Evolutionary conservation across 2,797 vertebrate genomes (phyloP).

Genomic region (Phoxinus dragarum): DNA sequence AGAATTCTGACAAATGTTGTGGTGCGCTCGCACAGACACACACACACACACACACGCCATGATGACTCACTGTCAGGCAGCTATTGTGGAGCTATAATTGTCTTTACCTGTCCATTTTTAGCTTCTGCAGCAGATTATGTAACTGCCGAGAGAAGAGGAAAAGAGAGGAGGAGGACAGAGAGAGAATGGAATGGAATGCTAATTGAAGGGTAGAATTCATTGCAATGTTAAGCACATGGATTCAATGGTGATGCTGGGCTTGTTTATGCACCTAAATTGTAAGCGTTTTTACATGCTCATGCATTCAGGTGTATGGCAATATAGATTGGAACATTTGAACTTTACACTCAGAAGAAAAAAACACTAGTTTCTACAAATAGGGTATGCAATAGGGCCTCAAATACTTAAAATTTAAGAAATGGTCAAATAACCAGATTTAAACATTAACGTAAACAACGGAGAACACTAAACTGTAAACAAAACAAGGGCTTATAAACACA

Average conservation of each 20-base stretch:
- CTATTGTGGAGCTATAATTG: conserved; percentile 74
- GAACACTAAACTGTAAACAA: too few species aligned
- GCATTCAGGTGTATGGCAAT: conserved; percentile 19
- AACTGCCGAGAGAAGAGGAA: conserved; percentile 41
- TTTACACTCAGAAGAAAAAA: not conserved
- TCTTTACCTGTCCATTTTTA: conserved; percentile 74
- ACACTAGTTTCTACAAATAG: not conserved
- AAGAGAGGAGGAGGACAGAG: conserved; percentile 34
- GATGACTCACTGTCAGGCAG: conserved; percentile 72
- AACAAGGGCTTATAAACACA: too few species aligned
- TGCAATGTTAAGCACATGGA: conserved; percentile 35
- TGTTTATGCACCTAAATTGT: conserved; percentile 26
- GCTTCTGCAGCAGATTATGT: conserved; percentile 60
- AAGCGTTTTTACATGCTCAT: conserved; percentile 13
- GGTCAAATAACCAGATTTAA: too few species aligned
- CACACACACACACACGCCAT: conserved; percentile 44
- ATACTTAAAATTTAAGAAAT: too few species aligned
- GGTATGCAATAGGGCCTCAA: not conserved
- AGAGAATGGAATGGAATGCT: conserved; percentile 9
- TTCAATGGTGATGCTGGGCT: conserved; percentile 32
- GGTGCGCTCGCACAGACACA: conserved; percentile 26
- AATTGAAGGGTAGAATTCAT: conserved; percentile 44
- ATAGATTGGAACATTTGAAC: not conserved
- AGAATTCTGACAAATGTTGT: conserved; percentile 28
- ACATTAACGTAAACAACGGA: not conserved